Base-by-base conservation (phyloP, 2,113 vertebrate genomes). In the Thalassarche chlororhynchos region DNA sequence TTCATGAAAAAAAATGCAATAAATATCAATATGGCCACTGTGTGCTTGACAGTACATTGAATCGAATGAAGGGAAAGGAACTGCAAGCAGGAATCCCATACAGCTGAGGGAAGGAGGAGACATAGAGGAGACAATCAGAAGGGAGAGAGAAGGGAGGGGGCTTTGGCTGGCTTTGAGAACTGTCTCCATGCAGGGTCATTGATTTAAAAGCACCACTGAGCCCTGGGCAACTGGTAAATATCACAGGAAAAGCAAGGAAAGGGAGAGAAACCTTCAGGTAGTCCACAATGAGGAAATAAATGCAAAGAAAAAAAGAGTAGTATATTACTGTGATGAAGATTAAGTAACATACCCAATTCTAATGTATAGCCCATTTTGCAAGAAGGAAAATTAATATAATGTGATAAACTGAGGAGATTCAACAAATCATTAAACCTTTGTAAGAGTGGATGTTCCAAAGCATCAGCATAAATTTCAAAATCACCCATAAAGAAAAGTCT, bases 341-440 rank as follows among this genome's bases (percentile, higher is more conserved):
- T 92, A 97, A 96, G 68, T 97, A 94, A 95, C 51, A 71, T 42
- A 80, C 17, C 83, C 66, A 62, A 47, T 84, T 77, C 51, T 57
- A 95, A 95, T 70, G 38, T 38, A 79, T 68, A 44, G 42, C n/a
- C 77, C 38, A 62, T 84, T 95, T 89, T 96, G 51, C 52, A 87
- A 65, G 65, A 88, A 88, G 21, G 40, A 88, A 88, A 90, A 95
- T 86, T 74, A 97, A 80, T 40, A 78, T 85, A 94, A 93, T 71
- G 15, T 84, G 88, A 90, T 96, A 92, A 94, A 97, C 58, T 87
- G 36, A 87, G 87, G 66, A 70, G 83, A 94, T 91, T 95, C 78
- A 95, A 94, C 55, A 95, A 95, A 95, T 88, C 49, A 61, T 84
- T 95, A 97, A 90, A 91, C 54, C 42, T 96, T 15, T 36, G 28